Percentiles rank a stretch among this genome's conserved stretches.
phyloP scores from a whole-genome alignment of 2,113 vertebrate genomes.

The Clarias batrachus region DNA sequence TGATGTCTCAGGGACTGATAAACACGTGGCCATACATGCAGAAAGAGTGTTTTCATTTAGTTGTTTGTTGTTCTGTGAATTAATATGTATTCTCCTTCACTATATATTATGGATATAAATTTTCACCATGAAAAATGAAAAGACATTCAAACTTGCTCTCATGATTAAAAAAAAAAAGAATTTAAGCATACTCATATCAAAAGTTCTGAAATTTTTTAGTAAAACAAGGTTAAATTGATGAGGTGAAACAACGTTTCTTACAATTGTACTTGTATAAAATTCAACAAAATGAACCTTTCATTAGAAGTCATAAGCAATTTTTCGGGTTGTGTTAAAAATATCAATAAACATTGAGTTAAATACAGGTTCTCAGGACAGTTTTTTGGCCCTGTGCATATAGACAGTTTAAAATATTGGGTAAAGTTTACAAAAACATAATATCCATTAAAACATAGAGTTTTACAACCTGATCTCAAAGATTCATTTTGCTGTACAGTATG shows the following conservation, averaged over 20 bases:
- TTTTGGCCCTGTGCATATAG: neutral
- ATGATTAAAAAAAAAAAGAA: neutral
- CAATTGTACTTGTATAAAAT: neutral
- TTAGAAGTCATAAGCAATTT: neutral
- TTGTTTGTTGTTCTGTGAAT: slow-evolving; percentile 3
- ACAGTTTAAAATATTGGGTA: neutral
- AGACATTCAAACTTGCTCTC: neutral
- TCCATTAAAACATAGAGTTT: neutral
- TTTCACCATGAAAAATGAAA: neutral
- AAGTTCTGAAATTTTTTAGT: neutral
- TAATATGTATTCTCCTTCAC: neutral
- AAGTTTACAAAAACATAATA: neutral
- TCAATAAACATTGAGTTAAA: neutral
- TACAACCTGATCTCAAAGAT: too few species aligned
- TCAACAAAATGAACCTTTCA: neutral
- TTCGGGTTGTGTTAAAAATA: neutral
- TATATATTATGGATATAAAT: neutral
- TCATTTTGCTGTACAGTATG: neutral
- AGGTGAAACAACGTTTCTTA: neutral
- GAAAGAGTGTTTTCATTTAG: slow-evolving; percentile 23
- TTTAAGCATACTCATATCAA: neutral
- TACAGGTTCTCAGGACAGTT: neutral
- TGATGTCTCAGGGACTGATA: slow-evolving; percentile 18
- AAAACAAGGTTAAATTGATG: neutral
- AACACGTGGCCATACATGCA: slow-evolving; percentile 16